Conservation (phyloP, 2,113 vertebrate genomes). For the Amblyornis subalaris region DNA sequence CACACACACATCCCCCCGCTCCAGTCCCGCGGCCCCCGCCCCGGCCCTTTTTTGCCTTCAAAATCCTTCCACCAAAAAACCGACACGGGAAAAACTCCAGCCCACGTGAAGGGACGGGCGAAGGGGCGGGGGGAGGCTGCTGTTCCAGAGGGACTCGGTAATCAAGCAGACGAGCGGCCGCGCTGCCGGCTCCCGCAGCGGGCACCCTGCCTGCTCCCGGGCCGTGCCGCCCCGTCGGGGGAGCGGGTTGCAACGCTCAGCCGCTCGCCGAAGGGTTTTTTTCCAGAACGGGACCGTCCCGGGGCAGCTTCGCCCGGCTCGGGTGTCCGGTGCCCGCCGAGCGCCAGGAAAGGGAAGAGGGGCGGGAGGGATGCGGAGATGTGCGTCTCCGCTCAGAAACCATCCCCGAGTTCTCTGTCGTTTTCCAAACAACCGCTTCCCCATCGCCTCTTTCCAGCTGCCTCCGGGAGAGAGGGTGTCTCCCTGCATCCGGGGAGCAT, state of each 20-base stretch:
- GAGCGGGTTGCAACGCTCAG: background rate
- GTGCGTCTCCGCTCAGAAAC: background rate
- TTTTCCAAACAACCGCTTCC: background rate
- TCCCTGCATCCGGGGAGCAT: background rate
- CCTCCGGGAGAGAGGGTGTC: background rate
- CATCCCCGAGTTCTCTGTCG: background rate
- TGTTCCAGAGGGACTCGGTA: background rate
- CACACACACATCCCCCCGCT: background rate
- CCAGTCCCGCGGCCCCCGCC: background rate
- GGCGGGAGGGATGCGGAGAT: background rate
- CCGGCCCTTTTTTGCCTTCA: background rate
- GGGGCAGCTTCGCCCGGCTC: background rate
- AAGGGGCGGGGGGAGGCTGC: background rate
- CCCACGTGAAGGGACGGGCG: conserved; percentile 55
- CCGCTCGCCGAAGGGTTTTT: background rate
- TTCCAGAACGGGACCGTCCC: background rate
- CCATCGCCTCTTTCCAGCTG: background rate
- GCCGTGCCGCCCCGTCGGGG: background rate
- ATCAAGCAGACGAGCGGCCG: conserved; percentile 12
- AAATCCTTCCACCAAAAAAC: conserved; percentile 28
- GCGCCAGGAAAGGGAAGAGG: background rate
- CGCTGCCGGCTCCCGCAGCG: background rate
- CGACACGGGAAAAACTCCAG: conserved; percentile 35
- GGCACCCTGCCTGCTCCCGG: background rate
- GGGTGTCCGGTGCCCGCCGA: background rate